Evolutionary conservation across 2,888 invertebrate species (phyloP).

Genomic region (Sialis lutaria): DNA sequence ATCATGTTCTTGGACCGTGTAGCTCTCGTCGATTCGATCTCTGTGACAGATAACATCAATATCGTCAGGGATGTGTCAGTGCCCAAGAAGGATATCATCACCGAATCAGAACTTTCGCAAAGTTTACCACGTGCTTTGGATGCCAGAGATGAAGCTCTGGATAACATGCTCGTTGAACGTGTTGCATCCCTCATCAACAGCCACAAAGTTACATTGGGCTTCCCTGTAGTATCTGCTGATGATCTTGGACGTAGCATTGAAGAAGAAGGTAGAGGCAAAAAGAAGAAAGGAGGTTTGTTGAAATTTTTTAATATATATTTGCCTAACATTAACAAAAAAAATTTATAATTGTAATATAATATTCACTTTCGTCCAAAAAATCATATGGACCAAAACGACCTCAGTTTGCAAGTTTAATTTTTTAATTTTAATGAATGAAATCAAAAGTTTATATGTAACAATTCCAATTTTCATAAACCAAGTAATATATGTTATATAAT

Average conservation of each 20-base stretch:
- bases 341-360: no score
- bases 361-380: no score
- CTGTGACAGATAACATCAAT: slow-evolving; percentile 47
- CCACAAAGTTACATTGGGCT: slow-evolving; percentile 55
- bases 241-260: slow-evolving; percentile 54
- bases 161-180: slow-evolving; percentile 51
- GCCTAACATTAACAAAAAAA: no score
- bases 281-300: neutral
- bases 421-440: no score
- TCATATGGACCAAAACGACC: no score
- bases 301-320: neutral
- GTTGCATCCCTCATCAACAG: slow-evolving; percentile 54
- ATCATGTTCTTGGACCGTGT: slow-evolving; percentile 62
- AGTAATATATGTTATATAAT: slow-evolving; percentile 9
- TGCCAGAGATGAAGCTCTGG: slow-evolving; percentile 48
- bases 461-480: neutral
- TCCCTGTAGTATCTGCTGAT: slow-evolving; percentile 51
- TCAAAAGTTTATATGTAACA: no score
- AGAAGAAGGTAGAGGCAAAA: slow-evolving; percentile 48
- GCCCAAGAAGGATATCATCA: slow-evolving; percentile 22
- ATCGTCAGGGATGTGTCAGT: slow-evolving; percentile 36
- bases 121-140: slow-evolving; percentile 45
- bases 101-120: slow-evolving; percentile 53
- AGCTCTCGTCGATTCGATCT: slow-evolving; percentile 45
- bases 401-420: no score